Percentiles rank a stretch among this genome's conserved stretches.
These are phyloP conservation scores for Tauraco erythrolophus DNA, from an alignment of 2,113 vertebrate species.

Conservation along the genomic window DNA sequence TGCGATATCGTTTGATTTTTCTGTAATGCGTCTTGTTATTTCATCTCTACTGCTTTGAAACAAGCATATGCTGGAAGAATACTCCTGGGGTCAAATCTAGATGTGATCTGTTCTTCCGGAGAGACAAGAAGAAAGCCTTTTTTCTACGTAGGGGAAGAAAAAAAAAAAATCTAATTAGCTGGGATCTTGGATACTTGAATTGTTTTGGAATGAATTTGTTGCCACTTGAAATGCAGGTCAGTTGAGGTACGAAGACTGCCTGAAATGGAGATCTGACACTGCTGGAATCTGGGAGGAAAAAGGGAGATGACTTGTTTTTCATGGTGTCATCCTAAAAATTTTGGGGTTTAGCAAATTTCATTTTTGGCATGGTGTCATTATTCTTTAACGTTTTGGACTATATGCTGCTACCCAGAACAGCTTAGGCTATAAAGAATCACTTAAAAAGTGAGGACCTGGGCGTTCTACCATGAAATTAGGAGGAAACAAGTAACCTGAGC, in stretches of 20 bases:
- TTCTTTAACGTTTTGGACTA: neutral
- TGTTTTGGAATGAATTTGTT: neutral
- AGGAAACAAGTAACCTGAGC: neutral
- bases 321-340: neutral
- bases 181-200: neutral
- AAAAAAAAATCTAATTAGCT: neutral
- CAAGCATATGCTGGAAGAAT: fast-evolving
- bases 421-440: neutral
- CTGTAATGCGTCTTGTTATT: neutral
- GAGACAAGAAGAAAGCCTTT: neutral
- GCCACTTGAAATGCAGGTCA: neutral
- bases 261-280: neutral
- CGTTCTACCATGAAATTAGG: neutral
- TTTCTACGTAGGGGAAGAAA: fast-evolving
- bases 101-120: neutral
- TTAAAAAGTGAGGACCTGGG: neutral
- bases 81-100: neutral
- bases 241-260: neutral
- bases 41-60: neutral
- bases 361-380: neutral
- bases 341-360: neutral
- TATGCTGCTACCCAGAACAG: neutral
- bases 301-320: neutral
- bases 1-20: neutral
- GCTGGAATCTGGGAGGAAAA: neutral